These are phyloP conservation scores for Bucco capensis DNA, from an alignment of 2,113 vertebrate genomes.

Conservation along the genomic window DNA sequence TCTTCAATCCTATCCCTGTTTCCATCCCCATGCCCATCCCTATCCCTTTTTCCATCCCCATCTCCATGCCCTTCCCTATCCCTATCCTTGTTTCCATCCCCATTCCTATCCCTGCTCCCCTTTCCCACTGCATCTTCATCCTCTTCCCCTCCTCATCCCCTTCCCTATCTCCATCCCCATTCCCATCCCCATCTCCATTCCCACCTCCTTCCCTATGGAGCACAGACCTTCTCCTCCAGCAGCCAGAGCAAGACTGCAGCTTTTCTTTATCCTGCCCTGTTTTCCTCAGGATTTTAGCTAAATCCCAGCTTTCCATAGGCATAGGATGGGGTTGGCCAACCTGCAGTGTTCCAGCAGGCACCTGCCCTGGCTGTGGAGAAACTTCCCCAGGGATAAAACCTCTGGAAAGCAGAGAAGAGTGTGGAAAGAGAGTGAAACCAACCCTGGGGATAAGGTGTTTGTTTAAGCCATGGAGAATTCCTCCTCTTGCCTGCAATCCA, in stretches of 20 bases:
- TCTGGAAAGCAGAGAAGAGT: neutral
- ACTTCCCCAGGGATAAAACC: neutral
- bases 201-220: accelerated
- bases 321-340: accelerated
- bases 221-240: neutral
- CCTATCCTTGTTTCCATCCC: neutral
- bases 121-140: too few relatives aligned
- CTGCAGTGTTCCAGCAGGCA: neutral
- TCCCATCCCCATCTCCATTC: neutral
- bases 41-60: neutral
- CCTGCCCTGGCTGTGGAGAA: neutral
- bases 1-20: neutral
- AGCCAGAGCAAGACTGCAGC: accelerated
- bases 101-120: neutral
- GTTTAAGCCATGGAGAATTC: neutral
- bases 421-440: neutral
- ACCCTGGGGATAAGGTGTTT: neutral
- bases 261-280: neutral
- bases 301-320: neutral
- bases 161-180: too few relatives aligned
- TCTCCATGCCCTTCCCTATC: neutral
- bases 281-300: neutral
- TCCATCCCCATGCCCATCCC: too few relatives aligned
- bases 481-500: neutral
- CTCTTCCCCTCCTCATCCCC: neutral